Conservation (phyloP, 35 echinoderm and acorn worm species). For the Apostichopus californicus region DNA sequence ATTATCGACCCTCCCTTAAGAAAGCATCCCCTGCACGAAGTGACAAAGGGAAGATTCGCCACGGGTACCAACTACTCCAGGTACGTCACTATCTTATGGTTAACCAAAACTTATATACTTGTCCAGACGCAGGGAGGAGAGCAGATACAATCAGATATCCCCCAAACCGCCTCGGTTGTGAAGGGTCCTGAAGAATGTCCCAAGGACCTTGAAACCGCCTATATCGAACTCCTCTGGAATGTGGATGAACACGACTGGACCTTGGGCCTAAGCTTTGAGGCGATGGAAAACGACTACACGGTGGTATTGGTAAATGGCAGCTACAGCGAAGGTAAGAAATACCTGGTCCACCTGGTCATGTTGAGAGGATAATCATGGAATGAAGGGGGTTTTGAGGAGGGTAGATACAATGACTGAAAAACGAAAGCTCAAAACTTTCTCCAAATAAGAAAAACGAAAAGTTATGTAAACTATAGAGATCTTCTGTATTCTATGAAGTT, state of each 20-base stretch:
- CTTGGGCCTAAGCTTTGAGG: slow-evolving; percentile 5
- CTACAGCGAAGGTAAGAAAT: slow-evolving; percentile 1
- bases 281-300: neutral
- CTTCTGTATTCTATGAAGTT: too few species aligned
- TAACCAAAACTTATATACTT: too few species aligned
- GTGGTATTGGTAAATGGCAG: slow-evolving; percentile 10
- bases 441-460: too few species aligned
- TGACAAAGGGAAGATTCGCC: neutral
- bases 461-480: too few species aligned
- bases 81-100: neutral
- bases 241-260: neutral
- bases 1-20: neutral
- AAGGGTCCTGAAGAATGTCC: neutral
- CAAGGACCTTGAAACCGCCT: neutral
- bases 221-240: neutral
- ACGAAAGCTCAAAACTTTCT: too few species aligned
- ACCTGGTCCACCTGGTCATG: too few species aligned
- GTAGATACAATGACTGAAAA: too few species aligned
- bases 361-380: too few species aligned
- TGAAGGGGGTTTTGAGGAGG: too few species aligned
- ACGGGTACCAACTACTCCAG: neutral
- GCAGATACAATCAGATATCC: neutral
- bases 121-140: neutral
- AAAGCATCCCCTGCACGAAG: neutral
- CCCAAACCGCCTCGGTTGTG: neutral